These are phyloP conservation scores for Brachyrhaphis roseni DNA, from an alignment of 2,797 vertebrate genomes.

Conservation along the genomic window DNA sequence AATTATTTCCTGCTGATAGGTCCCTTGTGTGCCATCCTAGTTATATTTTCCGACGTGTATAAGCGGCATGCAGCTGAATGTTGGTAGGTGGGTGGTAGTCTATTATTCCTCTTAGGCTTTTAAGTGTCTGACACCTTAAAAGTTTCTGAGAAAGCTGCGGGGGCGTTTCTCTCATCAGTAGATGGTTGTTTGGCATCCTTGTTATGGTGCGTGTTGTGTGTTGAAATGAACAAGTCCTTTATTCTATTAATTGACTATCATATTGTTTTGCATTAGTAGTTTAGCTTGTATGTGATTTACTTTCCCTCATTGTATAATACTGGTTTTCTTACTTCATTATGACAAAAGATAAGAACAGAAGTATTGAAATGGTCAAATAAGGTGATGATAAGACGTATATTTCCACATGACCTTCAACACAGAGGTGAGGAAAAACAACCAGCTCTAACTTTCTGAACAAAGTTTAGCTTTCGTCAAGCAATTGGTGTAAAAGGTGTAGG, in stretches of 20 bases:
- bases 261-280: conserved; percentile 4
- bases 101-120: conserved; percentile 13
- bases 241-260: conserved; percentile 11
- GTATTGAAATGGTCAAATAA: not conserved
- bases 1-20: conserved; percentile 50
- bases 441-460: not conserved
- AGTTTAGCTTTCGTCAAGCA: not conserved
- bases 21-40: conserved; percentile 7
- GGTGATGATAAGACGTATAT: no score
- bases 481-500: not conserved
- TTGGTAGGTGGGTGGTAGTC: not conserved
- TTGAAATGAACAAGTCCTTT: conserved; percentile 1
- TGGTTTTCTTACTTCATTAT: not conserved
- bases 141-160: conserved; percentile 56
- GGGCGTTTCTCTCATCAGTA: conserved; percentile 54
- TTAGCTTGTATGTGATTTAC: not conserved
- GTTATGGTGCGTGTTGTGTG: not conserved
- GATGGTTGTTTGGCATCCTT: not conserved
- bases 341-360: no score
- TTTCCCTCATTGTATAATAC: not conserved
- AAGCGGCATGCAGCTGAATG: conserved; percentile 19
- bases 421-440: not conserved
- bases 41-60: conserved; percentile 10
- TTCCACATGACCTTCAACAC: not conserved
- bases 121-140: conserved; percentile 29